A percentile compares a stretch with the other conserved stretches of the same genome.
These are phyloP conservation scores for Capreolus pygargus DNA, from an alignment of 2,113 vertebrate species.

Conservation along the genomic window DNA sequence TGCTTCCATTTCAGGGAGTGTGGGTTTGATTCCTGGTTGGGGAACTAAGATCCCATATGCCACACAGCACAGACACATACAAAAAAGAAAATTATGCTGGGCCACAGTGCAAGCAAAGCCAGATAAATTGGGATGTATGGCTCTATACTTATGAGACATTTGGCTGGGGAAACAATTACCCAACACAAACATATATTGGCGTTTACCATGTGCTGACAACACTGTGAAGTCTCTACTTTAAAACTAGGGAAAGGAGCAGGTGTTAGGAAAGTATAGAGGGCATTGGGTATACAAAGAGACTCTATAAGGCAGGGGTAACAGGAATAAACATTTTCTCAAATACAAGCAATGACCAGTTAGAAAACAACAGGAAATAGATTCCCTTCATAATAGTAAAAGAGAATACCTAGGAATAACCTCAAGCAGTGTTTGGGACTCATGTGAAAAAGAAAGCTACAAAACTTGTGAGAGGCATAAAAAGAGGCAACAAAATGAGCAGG, in stretches of 20 bases:
- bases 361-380: neutral
- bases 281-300: neutral
- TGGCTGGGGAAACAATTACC: neutral
- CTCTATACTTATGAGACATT: neutral
- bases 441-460: neutral
- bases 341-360: neutral
- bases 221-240: neutral
- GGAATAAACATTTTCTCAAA: constrained; percentile 12
- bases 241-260: neutral
- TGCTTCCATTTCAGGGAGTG: neutral
- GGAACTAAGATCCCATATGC: neutral
- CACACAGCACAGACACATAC: neutral
- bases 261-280: neutral
- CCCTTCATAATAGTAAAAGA: neutral
- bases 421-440: neutral
- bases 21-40: neutral
- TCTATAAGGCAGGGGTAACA: neutral
- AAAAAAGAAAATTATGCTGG: neutral
- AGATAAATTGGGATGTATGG: neutral
- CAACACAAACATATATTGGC: neutral
- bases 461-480: neutral
- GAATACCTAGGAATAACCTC: neutral
- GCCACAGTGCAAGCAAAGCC: neutral
- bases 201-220: neutral
- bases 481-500: neutral